Evolutionary conservation across 2,888 invertebrate species (phyloP), one percentile per base, ranked within the genome.

Genomic region (Chrysolina oricalcia): DNA sequence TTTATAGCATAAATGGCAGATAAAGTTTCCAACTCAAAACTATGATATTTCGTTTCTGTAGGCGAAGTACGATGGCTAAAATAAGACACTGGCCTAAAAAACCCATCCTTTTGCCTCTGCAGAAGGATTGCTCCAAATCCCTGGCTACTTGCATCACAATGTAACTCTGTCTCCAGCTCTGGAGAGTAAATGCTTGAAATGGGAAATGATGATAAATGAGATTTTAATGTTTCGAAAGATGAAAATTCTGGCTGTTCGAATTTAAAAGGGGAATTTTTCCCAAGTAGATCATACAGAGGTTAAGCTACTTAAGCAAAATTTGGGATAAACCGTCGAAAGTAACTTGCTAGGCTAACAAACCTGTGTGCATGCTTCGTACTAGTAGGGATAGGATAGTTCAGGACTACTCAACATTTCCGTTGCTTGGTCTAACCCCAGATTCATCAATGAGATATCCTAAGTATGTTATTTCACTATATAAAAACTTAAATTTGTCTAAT

Each of bases 1-100:
- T 81, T 63, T 9, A 86, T 46, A 0, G 84, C 78, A 77, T 84
- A 79, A 17, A 83, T 75, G 19, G 85, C 79, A 23, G 83, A 79
- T 5, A 86, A 59, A 6, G 78, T 79, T 75, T 87, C 86, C 10
- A 87, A 62, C 67, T 87, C 86, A 72, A 83, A 87, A 75, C 85
- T 85, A 70, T 86, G n/a, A n/a, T n/a, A n/a, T n/a, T n/a, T n/a
- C n/a, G n/a, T n/a, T n/a, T n/a, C n/a, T n/a, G n/a, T n/a, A n/a
- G n/a, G n/a, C n/a, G n/a, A n/a, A n/a, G n/a, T n/a, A n/a, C n/a
- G n/a, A n/a, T n/a, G n/a, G n/a, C n/a, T n/a, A n/a, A n/a, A n/a
- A n/a, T n/a, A n/a, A n/a, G n/a, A n/a, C n/a, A n/a, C n/a, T n/a
- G n/a, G n/a, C n/a, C n/a, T n/a, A n/a, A n/a, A n/a, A n/a, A n/a